These are phyloP conservation scores for Tenodera sinensis DNA, from an alignment of 2,888 invertebrate genomes.

Conservation along the genomic window DNA sequence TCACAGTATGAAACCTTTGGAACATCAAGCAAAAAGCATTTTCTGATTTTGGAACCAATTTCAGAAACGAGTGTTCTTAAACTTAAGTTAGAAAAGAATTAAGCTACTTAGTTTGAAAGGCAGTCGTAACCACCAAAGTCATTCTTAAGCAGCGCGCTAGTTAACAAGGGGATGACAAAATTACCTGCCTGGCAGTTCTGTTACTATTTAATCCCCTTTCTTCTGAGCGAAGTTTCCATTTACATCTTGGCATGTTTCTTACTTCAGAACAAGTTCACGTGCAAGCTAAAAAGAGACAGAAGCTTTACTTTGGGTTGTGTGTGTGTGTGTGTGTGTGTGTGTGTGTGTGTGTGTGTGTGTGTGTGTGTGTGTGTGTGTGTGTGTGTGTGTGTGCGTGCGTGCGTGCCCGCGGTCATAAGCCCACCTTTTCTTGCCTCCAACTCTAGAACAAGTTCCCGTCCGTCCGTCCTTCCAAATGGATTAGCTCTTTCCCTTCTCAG, in stretches of 20 bases:
- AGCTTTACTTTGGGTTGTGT: not conserved
- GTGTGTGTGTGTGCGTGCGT: no score
- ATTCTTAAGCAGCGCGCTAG: not conserved
- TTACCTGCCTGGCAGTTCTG: not conserved
- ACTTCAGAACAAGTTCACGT: not conserved
- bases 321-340: no score
- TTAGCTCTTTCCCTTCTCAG: not conserved
- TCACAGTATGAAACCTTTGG: no score
- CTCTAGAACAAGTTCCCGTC: not conserved
- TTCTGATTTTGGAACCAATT: not conserved
- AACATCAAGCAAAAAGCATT: no score
- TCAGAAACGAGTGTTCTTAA: not conserved
- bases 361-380: no score
- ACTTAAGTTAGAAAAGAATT: not conserved
- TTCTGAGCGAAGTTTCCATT: not conserved
- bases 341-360: no score
- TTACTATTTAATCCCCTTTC: not conserved
- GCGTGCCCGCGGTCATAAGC: not conserved
- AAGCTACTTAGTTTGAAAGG: not conserved
- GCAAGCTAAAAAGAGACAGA: not conserved
- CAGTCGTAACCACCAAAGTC: not conserved
- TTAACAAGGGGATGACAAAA: not conserved
- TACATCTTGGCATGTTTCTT: not conserved
- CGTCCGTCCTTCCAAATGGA: not conserved
- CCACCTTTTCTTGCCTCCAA: not conserved